A percentile compares a stretch with the other conserved stretches of the same genome.
These are phyloP conservation scores for Clarias magur DNA, from an alignment of 2,113 vertebrate species.

Conservation along the genomic window DNA sequence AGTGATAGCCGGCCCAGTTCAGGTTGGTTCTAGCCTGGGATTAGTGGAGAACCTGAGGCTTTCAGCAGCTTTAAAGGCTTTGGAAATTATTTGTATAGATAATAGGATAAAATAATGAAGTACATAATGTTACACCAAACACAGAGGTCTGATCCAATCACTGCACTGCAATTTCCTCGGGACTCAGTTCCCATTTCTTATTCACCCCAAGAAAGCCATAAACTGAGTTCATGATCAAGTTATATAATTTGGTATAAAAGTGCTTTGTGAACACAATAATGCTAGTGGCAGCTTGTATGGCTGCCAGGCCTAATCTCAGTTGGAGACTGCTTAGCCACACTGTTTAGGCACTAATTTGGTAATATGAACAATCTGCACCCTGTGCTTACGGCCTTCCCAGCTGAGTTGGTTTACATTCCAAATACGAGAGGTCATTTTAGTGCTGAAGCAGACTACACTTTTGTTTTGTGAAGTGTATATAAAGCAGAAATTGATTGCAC, in stretches of 20 bases:
- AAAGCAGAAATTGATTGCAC: conserved; percentile 53
- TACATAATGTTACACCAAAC: conserved; percentile 4
- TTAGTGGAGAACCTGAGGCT: background rate
- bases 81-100: background rate
- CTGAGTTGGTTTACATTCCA: conserved; percentile 58
- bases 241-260: conserved; percentile 38
- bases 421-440: conserved; percentile 54
- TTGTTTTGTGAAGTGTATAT: conserved; percentile 53
- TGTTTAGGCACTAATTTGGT: conserved; percentile 57
- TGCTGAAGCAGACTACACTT: conserved; percentile 51
- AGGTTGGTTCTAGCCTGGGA: conserved; percentile 69
- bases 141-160: background rate
- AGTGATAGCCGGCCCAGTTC: conserved; percentile 94
- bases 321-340: conserved; percentile 50
- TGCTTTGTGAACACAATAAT: conserved; percentile 34
- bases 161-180: conserved; percentile 8
- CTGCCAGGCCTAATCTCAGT: conserved; percentile 48
- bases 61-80: background rate
- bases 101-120: background rate
- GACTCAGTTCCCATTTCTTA: conserved; percentile 6
- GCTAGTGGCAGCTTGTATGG: conserved; percentile 44
- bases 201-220: background rate
- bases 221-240: conserved; percentile 32
- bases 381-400: conserved; percentile 38
- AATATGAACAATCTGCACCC: conserved; percentile 54